Conservation (phyloP, 2,113 vertebrate genomes). For the Cynocephalus volans region DNA sequence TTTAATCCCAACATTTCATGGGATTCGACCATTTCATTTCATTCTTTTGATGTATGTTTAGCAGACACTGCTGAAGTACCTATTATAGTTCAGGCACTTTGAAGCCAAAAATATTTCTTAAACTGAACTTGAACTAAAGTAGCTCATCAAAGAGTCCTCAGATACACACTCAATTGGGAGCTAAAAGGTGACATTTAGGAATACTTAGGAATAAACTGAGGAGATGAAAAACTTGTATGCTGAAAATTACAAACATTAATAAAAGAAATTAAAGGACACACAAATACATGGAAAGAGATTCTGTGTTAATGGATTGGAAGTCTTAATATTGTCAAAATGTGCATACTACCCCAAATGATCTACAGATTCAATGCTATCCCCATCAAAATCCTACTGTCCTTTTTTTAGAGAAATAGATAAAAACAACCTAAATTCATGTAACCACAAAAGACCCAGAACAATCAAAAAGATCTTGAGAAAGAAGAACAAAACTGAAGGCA, state of each 20-base stretch:
- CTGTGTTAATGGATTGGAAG: not conserved
- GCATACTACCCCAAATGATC: not conserved
- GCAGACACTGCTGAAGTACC: not conserved
- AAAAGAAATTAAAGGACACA: not conserved
- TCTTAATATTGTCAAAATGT: not conserved
- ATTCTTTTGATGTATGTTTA: slow-evolving; percentile 13
- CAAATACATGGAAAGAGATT: not conserved
- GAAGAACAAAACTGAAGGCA: too few species aligned
- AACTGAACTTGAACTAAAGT: slow-evolving; percentile 9
- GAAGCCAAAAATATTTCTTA: slow-evolving; percentile 50
- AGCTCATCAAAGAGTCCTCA: not conserved
- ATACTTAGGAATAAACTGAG: too few species aligned
- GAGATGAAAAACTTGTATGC: not conserved
- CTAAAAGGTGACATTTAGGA: not conserved
- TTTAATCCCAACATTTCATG: slow-evolving; percentile 22
- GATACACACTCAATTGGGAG: not conserved
- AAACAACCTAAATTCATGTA: too few species aligned
- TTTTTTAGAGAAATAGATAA: not conserved
- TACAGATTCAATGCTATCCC: not conserved
- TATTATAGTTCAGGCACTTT: not conserved
- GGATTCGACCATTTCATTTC: too few species aligned
- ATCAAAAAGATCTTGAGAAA: too few species aligned
- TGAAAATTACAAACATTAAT: not conserved
- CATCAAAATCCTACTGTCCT: not conserved
- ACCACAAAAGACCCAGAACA: too few species aligned